Conservation (phyloP, 64 coral and sea anemone species). For the Pachyseris speciosa region DNA sequence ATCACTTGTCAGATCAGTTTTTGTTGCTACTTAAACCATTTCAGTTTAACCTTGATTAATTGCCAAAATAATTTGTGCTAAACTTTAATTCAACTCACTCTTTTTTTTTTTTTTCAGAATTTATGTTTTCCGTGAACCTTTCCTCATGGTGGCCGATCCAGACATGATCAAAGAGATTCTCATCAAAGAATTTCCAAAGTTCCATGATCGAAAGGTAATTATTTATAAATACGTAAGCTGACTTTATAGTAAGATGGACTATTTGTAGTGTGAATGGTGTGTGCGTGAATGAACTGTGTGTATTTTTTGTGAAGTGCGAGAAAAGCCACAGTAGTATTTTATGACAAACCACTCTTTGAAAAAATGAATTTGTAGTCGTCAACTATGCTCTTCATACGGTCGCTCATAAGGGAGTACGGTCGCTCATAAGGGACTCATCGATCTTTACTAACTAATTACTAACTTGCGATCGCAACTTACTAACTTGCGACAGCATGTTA, state of each 20-base stretch:
- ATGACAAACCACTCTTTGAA: too few relatives aligned
- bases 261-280: too few relatives aligned
- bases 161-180: conserved; percentile 69
- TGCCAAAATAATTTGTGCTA: background rate
- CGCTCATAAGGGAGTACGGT: too few relatives aligned
- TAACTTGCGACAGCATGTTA: conserved; percentile 55
- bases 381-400: too few relatives aligned
- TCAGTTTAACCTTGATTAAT: background rate
- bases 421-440: too few relatives aligned
- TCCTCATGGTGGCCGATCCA: conserved; percentile 58
- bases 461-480: conserved; percentile 52
- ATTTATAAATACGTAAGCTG: background rate
- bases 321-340: too few relatives aligned
- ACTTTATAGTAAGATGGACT: too few relatives aligned
- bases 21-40: background rate
- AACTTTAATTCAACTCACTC: too few relatives aligned
- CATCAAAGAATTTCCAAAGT: conserved; percentile 64
- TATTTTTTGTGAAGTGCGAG: too few relatives aligned
- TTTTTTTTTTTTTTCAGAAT: conserved; percentile 15
- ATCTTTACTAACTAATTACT: too few relatives aligned
- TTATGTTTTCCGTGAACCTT: background rate
- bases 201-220: conserved; percentile 34
- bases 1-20: background rate
- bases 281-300: too few relatives aligned
- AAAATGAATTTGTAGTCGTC: too few relatives aligned